Base-by-base conservation (phyloP, 37 sponge, comb jelly and placozoan species). In the Bolinopsis microptera region DNA sequence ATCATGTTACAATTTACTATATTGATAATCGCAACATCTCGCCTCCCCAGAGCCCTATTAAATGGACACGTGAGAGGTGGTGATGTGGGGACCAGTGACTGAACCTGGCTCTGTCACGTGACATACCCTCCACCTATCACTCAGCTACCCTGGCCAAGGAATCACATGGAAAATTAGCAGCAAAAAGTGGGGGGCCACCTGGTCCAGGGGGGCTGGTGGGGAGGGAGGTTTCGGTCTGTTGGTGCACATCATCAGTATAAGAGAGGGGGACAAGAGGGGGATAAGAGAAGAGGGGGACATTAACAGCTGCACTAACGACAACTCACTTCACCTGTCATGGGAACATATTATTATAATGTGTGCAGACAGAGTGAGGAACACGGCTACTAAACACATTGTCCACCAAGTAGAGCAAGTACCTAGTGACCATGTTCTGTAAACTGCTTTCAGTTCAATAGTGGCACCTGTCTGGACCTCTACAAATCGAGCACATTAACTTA, bases 171-270 rank as follows among this genome's bases (percentile, higher is more conserved):
- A 48, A 48, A 48, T 48, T 48, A 48, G 61, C 61, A 48, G 61
- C 61, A 48, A 48, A 48, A 48, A 48, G 61, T 48, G 61, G 61
- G 75, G 75, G 26, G 75, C 75, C 75, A 30, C 75, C 31, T n/a
- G 31, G 26, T 72, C 75, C 75, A 72, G 31, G 26, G 75, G 13
- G 75, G 5, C 22, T 23, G 75, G 31, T 8, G 75, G 13, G 75
- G 5, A n/a, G 18, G 75, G 31, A n/a, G 75, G 61, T 48, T 13
- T 48, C 61, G 61, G 61, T 48, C 61, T 48, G 61, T 48, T 48
- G 61, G 61, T 48, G 13, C 61, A 48, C 61, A 48, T 48, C 61
- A 48, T 48, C 9, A 48, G 61, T 48, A 48, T 13, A 48, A 48
- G 61, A 48, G 61, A 48, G 13, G 13, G 61, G 61, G 61, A 48